Evolutionary conservation across 30 jellyfish, hydroid and myxozoan genomes (phyloP), one percentile per base, ranked within the genome.

Genomic region (Aurelia aurita): DNA sequence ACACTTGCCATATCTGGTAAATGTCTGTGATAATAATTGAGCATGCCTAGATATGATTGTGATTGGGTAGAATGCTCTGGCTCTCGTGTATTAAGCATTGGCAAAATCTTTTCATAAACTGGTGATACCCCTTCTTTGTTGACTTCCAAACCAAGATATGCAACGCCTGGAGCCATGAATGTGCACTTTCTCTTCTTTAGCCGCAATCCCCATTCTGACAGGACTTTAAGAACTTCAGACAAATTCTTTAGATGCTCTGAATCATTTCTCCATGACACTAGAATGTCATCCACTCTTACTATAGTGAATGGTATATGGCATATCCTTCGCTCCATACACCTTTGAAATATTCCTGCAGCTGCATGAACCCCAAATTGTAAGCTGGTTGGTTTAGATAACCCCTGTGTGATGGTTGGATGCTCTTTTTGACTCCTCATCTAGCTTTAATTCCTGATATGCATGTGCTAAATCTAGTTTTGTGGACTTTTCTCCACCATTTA

Each of bases 341-440:
- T 45, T 45, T 84, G 95, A 63, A 72, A 84, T 28, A 84, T 84
- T 39, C 95, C 95, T 28, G 72, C 59, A 16, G 95, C 95, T 58
- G 95, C 46, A 55, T 84, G 91, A 18, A 84, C 91, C 31, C 95
- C 95, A 58, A 72, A 84, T 35, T 84, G 93, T 26, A 84, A 26
- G 6, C 86, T 77, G 53, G 92, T 84, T 25, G 95, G 87, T 43
- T 46, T 51, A 43, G 79, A 87, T 53, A 87, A 53, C 34, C 89
- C 95, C 60, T 77, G 96, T 26, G 96, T 79, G 63, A 78, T 81
- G 32, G 95, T 87, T 12, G 60, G 59, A 22, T 35, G 28, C 45
- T 87, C 90, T n/a, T 46, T 71, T 10, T 57, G 95, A 79, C 60
- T 20, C 47, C 20, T 87, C 89, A 79, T 87, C 90, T 66, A 87